These are phyloP conservation scores for Monopis laevigella DNA, from an alignment of 2,888 invertebrate genomes.

Conservation along the genomic window DNA sequence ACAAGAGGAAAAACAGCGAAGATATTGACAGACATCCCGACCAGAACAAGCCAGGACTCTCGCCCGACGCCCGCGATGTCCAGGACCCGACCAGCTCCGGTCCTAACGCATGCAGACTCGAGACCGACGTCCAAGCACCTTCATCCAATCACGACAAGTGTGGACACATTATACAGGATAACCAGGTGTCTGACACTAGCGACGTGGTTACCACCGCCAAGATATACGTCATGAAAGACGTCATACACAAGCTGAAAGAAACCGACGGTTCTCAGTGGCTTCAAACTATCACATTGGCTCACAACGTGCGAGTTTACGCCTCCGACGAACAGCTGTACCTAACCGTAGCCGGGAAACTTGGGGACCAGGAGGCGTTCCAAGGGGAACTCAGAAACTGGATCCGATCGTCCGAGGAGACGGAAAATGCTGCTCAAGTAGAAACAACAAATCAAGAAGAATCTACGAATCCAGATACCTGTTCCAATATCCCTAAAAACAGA, in stretches of 20 bases:
- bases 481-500: constrained; percentile 42
- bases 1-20: constrained; percentile 37
- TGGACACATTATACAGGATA: constrained; percentile 54
- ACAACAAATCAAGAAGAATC: constrained; percentile 7
- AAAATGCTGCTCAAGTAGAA: constrained; percentile 17
- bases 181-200: constrained; percentile 54
- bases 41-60: neutral
- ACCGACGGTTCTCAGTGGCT: constrained; percentile 57
- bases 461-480: constrained; percentile 16
- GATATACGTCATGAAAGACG: constrained; percentile 56
- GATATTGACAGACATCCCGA: constrained; percentile 23
- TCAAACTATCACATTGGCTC: constrained; percentile 30
- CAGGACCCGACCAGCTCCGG: neutral
- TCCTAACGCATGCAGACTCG: neutral
- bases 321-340: constrained; percentile 43
- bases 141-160: constrained; percentile 34
- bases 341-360: constrained; percentile 54
- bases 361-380: constrained; percentile 62
- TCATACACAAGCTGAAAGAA: constrained; percentile 51
- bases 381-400: constrained; percentile 48
- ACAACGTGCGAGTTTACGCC: constrained; percentile 40
- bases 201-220: constrained; percentile 49
- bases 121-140: neutral
- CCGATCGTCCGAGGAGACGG: neutral
- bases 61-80: neutral